Conservation (phyloP, 2,888 invertebrate genomes). For the Andrena minutula region DNA sequence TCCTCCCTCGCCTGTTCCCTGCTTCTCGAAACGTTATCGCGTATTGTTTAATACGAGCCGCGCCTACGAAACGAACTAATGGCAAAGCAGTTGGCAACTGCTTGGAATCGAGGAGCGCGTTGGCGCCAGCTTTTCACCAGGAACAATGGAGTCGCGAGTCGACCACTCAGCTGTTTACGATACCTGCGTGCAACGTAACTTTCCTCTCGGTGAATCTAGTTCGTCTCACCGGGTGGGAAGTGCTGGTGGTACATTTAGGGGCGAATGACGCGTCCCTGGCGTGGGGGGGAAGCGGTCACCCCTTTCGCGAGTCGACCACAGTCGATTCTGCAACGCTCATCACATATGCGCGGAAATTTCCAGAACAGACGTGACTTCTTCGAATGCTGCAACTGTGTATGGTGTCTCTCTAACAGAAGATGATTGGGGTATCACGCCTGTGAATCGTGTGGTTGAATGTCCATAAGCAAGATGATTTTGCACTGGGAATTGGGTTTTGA, state of each 20-base stretch:
- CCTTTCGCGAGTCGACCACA: background rate
- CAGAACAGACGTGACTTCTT: too few relatives aligned
- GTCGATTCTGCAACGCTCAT: background rate
- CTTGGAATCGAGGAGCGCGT: constrained; percentile 40
- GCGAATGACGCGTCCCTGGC: background rate
- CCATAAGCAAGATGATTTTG: too few relatives aligned
- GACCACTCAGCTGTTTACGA: constrained; percentile 34
- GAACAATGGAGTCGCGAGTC: constrained; percentile 56
- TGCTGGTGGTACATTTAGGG: constrained; percentile 34
- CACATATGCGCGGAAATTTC: too few relatives aligned
- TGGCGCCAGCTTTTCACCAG: constrained; percentile 54
- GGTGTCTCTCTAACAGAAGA: too few relatives aligned
- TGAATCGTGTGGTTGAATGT: too few relatives aligned
- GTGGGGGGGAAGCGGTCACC: background rate
- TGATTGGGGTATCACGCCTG: too few relatives aligned
- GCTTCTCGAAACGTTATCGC: background rate
- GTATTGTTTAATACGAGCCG: constrained; percentile 27
- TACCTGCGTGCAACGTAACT: constrained; percentile 61
- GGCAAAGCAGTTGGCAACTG: constrained; percentile 42
- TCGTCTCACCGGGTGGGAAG: constrained; percentile 55
- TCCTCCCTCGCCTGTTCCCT: background rate
- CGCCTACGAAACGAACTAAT: constrained; percentile 25
- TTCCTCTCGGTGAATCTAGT: constrained; percentile 53
- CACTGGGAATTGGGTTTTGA: too few relatives aligned
- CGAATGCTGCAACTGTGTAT: too few relatives aligned